Conservation (phyloP, 1,140 invertebrate species). For the Plutomurus gul region DNA sequence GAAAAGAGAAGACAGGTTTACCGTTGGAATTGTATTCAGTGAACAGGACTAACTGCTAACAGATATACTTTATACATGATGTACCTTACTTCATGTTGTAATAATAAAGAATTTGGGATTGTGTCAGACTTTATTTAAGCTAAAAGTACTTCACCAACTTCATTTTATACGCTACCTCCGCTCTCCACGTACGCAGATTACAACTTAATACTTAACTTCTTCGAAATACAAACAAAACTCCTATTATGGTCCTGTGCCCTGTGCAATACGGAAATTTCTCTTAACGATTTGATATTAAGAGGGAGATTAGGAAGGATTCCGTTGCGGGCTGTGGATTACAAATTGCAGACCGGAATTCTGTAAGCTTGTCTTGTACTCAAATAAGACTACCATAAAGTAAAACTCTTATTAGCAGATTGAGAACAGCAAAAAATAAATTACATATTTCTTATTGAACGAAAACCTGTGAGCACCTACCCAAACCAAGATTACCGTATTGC, state of each 20-base stretch:
- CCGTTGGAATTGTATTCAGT: constrained; percentile 11
- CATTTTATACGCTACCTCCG: not conserved
- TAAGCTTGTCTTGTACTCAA: not conserved
- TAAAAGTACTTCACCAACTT: no score
- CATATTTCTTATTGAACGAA: not conserved
- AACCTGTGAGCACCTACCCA: not conserved
- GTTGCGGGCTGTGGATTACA: constrained; percentile 13
- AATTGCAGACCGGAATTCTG: not conserved
- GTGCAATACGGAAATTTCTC: not conserved
- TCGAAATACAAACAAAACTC: not conserved
- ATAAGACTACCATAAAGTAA: no score
- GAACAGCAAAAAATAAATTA: not conserved
- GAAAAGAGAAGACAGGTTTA: not conserved
- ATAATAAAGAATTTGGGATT: no score
- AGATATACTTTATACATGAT: not conserved
- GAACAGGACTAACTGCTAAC: not conserved
- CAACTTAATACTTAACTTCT: not conserved
- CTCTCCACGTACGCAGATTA: not conserved
- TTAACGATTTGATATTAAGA: not conserved
- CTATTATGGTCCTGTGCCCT: not conserved
- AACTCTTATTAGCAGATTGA: no score
- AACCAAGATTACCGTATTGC: not conserved
- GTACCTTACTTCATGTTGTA: no score
- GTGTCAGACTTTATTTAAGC: no score
- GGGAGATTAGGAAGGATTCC: constrained; percentile 3